Evolutionary conservation across 1,140 invertebrate genomes (phyloP).

Genomic region (Euschistus heros): DNA sequence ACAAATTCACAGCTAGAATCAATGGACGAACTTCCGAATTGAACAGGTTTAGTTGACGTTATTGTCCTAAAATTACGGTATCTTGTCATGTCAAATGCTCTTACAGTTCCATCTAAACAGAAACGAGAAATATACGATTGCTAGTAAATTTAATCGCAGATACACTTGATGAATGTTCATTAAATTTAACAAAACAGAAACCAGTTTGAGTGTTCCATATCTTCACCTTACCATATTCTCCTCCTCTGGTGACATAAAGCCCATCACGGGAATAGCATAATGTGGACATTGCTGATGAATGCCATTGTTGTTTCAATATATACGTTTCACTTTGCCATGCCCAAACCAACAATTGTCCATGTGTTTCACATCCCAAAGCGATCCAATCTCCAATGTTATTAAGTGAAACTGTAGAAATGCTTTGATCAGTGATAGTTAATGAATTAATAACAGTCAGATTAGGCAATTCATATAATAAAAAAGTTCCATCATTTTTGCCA

Average conservation of each 20-base stretch:
- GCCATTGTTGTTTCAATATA: slow-evolving; percentile 93
- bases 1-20: slow-evolving; percentile 84
- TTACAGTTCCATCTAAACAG: slow-evolving; percentile 84
- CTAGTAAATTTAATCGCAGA: slow-evolving; percentile 74
- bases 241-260: slow-evolving; percentile 80
- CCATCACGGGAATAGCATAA: slow-evolving; percentile 87
- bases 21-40: slow-evolving; percentile 84
- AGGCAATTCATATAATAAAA: slow-evolving; percentile 86
- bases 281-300: slow-evolving; percentile 77
- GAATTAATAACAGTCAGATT: slow-evolving; percentile 87
- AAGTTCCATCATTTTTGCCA: slow-evolving; percentile 69
- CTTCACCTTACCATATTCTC: slow-evolving; percentile 91
- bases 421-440: slow-evolving; percentile 66
- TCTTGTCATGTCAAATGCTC: slow-evolving; percentile 86
- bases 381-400: slow-evolving; percentile 92
- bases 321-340: slow-evolving; percentile 99
- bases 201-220: slow-evolving; percentile 84
- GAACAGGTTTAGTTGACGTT: slow-evolving; percentile 76
- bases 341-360: slow-evolving; percentile 91
- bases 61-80: slow-evolving; percentile 96
- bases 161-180: slow-evolving; percentile 73
- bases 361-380: slow-evolving; percentile 68
- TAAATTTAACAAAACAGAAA: slow-evolving; percentile 92
- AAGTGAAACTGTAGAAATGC: slow-evolving; percentile 66
- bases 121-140: slow-evolving; percentile 84